Base-by-base conservation (phyloP, 1,140 invertebrate genomes). In the Heliconius nattereri region DNA sequence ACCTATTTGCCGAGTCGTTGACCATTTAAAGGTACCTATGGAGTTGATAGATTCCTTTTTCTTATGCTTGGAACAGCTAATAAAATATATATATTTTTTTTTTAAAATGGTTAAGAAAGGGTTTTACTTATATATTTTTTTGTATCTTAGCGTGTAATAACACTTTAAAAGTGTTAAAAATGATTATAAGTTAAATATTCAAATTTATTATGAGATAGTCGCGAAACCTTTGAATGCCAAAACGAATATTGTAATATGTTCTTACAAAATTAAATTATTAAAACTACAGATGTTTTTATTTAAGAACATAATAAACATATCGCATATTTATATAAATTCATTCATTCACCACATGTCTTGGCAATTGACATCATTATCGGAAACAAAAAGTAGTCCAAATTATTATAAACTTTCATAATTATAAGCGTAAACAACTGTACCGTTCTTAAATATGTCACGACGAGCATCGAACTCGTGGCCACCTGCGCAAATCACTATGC, bases 401-500 rank as follows among this genome's bases (percentile, higher is more conserved):
- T 29, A 66, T 66, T 66, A 9, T 5, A 66, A 29, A 66, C 60
- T 29, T 66, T 66, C 26, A 26, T 66, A 66, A 66, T 66, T 66
- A 66, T 29, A 29, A 29, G 60, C 16, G 60, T 66, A 66, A 66
- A 66, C 60, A 66, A 66, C 60, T 66, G 29, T 66, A n/a, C 60
- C 23, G 49, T 52, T 66, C 23, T 66, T 66, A 66, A 66, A 66
- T 66, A 66, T 66, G 60, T 66, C 60, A 66, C 60, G 60, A 66
- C 60, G 60, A 66, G 60, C 60, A 66, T 29, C 60, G 60, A 66
- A 66, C 60, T 66, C 60, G 60, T 26, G 73, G 54, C 49, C 81
- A 83, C 78, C 79, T 83, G 81, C 81, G 78, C 71, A 80, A 80
- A 83, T 83, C 81, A 75, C 76, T 77, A 78, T 73, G 60, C 57